A percentile compares a stretch with the other conserved stretches of the same genome.
Evolutionary conservation across 2,888 invertebrate species (phyloP).

Genomic region (Serrognathus titanus): DNA sequence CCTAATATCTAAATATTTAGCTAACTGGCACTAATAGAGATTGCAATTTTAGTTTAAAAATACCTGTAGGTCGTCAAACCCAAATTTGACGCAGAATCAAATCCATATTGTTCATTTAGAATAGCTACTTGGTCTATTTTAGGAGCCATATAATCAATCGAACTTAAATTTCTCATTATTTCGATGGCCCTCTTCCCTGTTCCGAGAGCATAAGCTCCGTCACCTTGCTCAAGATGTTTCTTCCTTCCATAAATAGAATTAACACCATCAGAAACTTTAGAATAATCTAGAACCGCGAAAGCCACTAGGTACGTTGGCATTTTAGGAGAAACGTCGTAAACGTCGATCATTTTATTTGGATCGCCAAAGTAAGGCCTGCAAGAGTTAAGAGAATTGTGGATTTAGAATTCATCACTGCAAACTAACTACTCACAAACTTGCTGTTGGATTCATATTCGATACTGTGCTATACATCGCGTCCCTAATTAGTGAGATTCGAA

Average conservation of each 20-base stretch:
- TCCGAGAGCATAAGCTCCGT: neutral
- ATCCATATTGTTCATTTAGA: slow-evolving; percentile 65
- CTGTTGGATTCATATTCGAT: slow-evolving; percentile 1
- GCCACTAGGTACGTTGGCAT: slow-evolving; percentile 86
- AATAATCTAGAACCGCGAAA: slow-evolving; percentile 73
- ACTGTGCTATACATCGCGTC: neutral
- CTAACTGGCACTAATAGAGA: too few relatives aligned
- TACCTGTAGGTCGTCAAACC: slow-evolving; percentile 73
- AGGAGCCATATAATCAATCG: slow-evolving; percentile 55
- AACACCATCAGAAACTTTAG: slow-evolving; percentile 46
- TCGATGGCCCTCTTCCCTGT: slow-evolving; percentile 9
- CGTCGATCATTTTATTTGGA: neutral
- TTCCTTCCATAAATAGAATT: slow-evolving; percentile 66
- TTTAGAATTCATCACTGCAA: too few relatives aligned
- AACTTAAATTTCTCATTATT: slow-evolving; percentile 58
- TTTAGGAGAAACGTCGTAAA: slow-evolving; percentile 58
- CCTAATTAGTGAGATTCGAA: slow-evolving; percentile 45
- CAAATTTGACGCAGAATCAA: slow-evolving; percentile 93
- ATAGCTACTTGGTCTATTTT: slow-evolving; percentile 82
- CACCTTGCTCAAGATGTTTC: slow-evolving; percentile 61
- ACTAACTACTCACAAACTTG: neutral
- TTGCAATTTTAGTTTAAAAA: neutral
- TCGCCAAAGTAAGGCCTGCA: neutral
- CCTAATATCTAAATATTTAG: too few relatives aligned
- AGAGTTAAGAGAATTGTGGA: too few relatives aligned